Evolutionary conservation across 2,888 invertebrate species (phyloP).

Genomic region (Agrochola circellaris): DNA sequence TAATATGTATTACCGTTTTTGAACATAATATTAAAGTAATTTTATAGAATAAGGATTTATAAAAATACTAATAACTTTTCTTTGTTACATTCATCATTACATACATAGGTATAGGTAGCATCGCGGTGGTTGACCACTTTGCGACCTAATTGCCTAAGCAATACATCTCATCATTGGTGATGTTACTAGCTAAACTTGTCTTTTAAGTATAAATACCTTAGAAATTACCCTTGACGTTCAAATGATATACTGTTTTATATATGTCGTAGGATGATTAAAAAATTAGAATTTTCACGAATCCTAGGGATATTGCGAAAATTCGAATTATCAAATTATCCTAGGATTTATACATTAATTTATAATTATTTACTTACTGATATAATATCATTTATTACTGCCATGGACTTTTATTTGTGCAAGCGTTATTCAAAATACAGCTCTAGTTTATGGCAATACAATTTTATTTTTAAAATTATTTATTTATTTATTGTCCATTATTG

Average conservation of each 20-base stretch:
- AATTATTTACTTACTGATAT: not conserved
- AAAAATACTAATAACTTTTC: slow-evolving; percentile 39
- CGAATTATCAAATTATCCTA: too few relatives aligned
- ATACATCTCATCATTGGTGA: slow-evolving; percentile 17
- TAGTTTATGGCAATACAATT: slow-evolving; percentile 8
- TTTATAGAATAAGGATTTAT: slow-evolving; percentile 23
- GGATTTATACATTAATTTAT: not conserved
- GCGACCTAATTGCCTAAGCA: too few relatives aligned
- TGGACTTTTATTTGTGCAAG: slow-evolving; percentile 16
- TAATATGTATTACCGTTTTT: slow-evolving; percentile 10
- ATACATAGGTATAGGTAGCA: not conserved
- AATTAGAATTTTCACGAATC: too few relatives aligned
- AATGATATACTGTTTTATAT: not conserved
- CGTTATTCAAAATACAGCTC: not conserved
- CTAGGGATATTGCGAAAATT: too few relatives aligned
- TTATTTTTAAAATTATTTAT: not conserved
- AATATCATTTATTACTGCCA: slow-evolving; percentile 23
- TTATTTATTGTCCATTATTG: slow-evolving; percentile 12
- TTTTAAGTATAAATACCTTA: not conserved
- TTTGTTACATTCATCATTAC: slow-evolving; percentile 7
- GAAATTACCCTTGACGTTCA: slow-evolving; percentile 1
- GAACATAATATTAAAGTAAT: slow-evolving; percentile 8
- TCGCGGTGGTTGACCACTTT: too few relatives aligned
- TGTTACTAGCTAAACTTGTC: not conserved
- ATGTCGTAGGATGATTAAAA: too few relatives aligned